Evolutionary conservation across 2,113 vertebrate species (phyloP).

Genomic region (Octodon degus): DNA sequence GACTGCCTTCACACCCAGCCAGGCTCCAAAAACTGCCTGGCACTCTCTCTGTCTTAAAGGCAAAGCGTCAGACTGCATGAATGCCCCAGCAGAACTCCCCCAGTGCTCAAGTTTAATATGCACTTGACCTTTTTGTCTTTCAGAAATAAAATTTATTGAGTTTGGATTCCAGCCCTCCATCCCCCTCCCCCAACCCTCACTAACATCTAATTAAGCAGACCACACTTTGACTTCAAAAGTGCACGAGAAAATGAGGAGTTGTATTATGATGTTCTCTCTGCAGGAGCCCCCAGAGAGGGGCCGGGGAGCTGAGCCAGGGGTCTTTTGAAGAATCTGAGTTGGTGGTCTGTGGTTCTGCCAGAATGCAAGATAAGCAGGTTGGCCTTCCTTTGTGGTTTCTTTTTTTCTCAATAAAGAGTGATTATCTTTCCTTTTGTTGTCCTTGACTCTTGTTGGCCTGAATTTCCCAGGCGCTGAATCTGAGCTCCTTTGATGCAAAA

Average conservation of each 20-base stretch:
- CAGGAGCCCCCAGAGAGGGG: conserved; percentile 26
- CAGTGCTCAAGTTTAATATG: conserved; percentile 75
- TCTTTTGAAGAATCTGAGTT: conserved; percentile 76
- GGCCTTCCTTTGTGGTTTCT: conserved; percentile 6
- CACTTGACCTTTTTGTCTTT: conserved; percentile 84
- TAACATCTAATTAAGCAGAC: conserved; percentile 85
- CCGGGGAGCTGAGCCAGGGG: conserved; percentile 57
- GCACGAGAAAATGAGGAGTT: conserved; percentile 77
- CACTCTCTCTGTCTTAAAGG: conserved; percentile 51
- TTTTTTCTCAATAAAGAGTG: conserved; percentile 45
- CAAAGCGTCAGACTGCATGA: conserved; percentile 61
- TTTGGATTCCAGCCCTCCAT: conserved; percentile 70
- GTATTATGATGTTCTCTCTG: conserved; percentile 68
- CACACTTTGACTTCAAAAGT: conserved; percentile 81
- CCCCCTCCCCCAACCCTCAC: conserved; percentile 55
- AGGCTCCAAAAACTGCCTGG: conserved; percentile 61
- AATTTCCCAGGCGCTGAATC: conserved; percentile 65
- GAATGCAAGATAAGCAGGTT: conserved; percentile 66
- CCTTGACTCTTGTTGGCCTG: conserved; percentile 65
- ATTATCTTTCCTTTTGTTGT: conserved; percentile 71
- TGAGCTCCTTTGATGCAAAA: conserved; percentile 48
- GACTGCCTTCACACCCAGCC: conserved; percentile 54
- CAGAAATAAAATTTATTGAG: conserved; percentile 81
- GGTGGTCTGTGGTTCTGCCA: conserved; percentile 74
- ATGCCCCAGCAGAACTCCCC: conserved; percentile 71